phyloP scores from a whole-genome alignment of 2,888 invertebrate species.

The Calameuta filiformis region DNA sequence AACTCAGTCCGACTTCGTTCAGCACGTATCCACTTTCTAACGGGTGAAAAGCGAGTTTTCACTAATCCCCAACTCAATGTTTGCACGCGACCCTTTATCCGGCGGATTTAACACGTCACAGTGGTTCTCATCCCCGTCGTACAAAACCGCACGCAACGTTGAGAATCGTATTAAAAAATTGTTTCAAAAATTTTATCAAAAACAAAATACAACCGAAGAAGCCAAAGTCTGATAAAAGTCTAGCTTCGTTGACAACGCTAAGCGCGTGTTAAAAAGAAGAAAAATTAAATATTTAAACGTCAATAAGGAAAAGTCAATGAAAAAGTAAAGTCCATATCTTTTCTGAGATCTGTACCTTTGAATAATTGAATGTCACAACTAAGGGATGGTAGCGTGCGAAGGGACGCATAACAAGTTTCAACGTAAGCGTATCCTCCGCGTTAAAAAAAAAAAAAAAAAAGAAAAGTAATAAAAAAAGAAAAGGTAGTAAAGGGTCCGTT shows the following conservation, averaged over 20 bases:
- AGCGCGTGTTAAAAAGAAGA: background rate
- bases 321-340: background rate
- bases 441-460: background rate
- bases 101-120: background rate
- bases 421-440: background rate
- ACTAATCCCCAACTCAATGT: background rate
- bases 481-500: background rate
- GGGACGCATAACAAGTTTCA: background rate
- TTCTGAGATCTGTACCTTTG: background rate
- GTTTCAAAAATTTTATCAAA: background rate
- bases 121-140: background rate
- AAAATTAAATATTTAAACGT: background rate
- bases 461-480: background rate
- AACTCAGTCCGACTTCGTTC: background rate
- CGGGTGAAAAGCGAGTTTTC: constrained; percentile 1
- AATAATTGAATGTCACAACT: background rate
- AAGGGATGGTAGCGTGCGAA: background rate
- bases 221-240: background rate
- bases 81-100: background rate
- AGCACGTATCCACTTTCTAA: background rate
- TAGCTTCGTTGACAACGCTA: background rate
- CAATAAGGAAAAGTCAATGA: background rate
- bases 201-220: background rate
- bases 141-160: background rate
- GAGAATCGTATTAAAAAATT: background rate